Evolutionary conservation across 2,797 vertebrate genomes (phyloP).

Genomic region (Acanthurus lineatus): DNA sequence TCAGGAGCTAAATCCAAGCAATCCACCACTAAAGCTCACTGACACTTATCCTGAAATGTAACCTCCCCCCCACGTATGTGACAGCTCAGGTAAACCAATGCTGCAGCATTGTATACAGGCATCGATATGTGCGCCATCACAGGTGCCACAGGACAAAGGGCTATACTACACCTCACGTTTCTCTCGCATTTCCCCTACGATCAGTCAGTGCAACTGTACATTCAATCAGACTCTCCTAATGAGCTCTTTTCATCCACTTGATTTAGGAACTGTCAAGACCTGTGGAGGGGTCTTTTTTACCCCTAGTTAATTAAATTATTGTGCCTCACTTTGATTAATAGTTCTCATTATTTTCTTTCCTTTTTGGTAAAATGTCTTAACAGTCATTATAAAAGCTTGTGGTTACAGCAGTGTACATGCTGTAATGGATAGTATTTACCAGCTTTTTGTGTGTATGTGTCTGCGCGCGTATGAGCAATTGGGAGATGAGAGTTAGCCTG

Average conservation of each 20-base stretch:
- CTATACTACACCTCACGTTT: constrained; percentile 74
- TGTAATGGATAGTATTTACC: constrained; percentile 41
- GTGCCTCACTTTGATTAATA: constrained; percentile 7
- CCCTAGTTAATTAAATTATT: constrained; percentile 16
- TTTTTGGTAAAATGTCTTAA: background rate
- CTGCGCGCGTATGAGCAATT: constrained; percentile 16
- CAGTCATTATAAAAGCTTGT: background rate
- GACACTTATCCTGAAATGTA: constrained; percentile 70
- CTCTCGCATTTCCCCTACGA: constrained; percentile 61
- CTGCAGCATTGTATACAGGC: constrained; percentile 70
- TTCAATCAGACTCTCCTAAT: constrained; percentile 15
- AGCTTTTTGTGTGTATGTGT: constrained; percentile 36
- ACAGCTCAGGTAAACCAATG: constrained; percentile 75
- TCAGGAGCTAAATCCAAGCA: constrained; percentile 52
- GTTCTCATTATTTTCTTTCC: too few relatives aligned
- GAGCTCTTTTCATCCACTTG: constrained; percentile 13
- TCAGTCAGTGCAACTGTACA: constrained; percentile 49
- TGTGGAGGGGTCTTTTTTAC: constrained; percentile 26
- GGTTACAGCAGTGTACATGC: constrained; percentile 11
- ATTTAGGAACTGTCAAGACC: constrained; percentile 25
- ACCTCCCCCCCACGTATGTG: constrained; percentile 35
- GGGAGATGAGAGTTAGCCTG: constrained; percentile 27
- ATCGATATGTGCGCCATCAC: constrained; percentile 49
- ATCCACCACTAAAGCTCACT: constrained; percentile 42
- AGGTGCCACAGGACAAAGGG: constrained; percentile 72